Conservation (phyloP, 2,888 invertebrate species). For the Acleris holmiana region DNA sequence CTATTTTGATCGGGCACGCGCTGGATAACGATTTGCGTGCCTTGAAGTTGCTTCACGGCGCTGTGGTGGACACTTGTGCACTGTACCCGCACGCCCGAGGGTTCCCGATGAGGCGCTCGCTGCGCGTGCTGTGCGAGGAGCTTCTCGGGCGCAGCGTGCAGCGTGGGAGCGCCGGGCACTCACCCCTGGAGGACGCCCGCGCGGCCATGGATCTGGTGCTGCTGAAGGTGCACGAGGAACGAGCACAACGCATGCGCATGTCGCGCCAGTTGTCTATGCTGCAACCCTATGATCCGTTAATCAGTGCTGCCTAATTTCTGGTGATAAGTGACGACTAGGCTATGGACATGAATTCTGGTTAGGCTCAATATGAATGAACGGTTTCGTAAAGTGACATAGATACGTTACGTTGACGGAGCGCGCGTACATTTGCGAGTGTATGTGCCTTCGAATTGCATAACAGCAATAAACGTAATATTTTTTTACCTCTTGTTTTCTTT, state of each 20-base stretch:
- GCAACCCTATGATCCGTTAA: conserved; percentile 76
- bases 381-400: conserved; percentile 57
- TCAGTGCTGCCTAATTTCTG: conserved; percentile 73
- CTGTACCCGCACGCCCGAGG: conserved; percentile 94
- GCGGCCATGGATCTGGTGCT: conserved; percentile 95
- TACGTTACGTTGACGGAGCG: conserved; percentile 80
- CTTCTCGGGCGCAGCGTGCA: conserved; percentile 93
- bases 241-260: conserved; percentile 55
- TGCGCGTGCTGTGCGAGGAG: conserved; percentile 90
- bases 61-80: conserved; percentile 95
- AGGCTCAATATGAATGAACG: conserved; percentile 43
- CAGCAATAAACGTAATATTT: conserved; percentile 83
- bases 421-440: conserved; percentile 70
- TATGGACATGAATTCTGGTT: conserved; percentile 63
- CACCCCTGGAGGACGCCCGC: conserved; percentile 96
- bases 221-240: conserved; percentile 85
- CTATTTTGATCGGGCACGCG: conserved; percentile 97
- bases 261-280: conserved; percentile 61
- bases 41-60: conserved; percentile 91
- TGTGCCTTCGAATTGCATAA: conserved; percentile 82
- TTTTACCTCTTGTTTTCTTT: conserved; percentile 63
- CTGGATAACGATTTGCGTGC: conserved; percentile 97
- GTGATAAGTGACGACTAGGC: conserved; percentile 63
- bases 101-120: conserved; percentile 91
- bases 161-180: conserved; percentile 88